These are phyloP conservation scores for Sitta carolinensis DNA, from an alignment of 2,797 vertebrate genomes.

Conservation along the genomic window DNA sequence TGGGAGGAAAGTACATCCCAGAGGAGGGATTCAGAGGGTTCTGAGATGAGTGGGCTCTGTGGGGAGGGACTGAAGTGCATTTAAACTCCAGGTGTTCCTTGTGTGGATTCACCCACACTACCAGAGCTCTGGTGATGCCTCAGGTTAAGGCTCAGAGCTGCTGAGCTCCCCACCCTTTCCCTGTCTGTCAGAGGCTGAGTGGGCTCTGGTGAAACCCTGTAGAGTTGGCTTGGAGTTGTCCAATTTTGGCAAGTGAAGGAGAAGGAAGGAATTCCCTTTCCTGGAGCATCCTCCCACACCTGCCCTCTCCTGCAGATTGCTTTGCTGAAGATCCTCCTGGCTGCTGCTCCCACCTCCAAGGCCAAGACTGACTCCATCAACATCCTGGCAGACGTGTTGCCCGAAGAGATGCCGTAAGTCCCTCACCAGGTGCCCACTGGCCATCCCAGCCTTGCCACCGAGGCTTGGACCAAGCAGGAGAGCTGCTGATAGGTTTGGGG, in stretches of 20 bases:
- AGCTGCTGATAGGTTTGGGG: not conserved
- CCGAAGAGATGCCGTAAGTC: conserved; percentile 98
- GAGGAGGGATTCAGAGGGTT: not conserved
- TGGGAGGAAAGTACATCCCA: not conserved
- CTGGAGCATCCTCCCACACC: fast-evolving
- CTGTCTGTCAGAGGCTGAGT: not conserved
- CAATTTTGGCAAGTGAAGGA: not conserved
- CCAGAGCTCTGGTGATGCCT: not conserved
- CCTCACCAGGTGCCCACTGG: not conserved
- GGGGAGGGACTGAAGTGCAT: not conserved
- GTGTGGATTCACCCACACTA: not conserved
- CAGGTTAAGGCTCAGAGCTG: not conserved
- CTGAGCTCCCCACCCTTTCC: not conserved
- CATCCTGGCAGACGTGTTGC: conserved; percentile 94
- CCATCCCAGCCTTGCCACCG: fast-evolving
- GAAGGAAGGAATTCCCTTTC: not conserved
- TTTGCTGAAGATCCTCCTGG: conserved; percentile 88
- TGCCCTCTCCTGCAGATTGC: conserved; percentile 11
- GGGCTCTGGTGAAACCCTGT: not conserved
- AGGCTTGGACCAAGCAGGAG: not conserved
- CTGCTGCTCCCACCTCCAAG: conserved; percentile 96
- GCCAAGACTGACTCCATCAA: conserved; percentile 98
- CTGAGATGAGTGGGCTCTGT: fast-evolving
- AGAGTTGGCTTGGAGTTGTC: not conserved
- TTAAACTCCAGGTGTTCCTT: not conserved